Evolutionary conservation across 2,113 vertebrate genomes (phyloP), one percentile per base, ranked within the genome.

Genomic region (Zosterops hypoxanthus): DNA sequence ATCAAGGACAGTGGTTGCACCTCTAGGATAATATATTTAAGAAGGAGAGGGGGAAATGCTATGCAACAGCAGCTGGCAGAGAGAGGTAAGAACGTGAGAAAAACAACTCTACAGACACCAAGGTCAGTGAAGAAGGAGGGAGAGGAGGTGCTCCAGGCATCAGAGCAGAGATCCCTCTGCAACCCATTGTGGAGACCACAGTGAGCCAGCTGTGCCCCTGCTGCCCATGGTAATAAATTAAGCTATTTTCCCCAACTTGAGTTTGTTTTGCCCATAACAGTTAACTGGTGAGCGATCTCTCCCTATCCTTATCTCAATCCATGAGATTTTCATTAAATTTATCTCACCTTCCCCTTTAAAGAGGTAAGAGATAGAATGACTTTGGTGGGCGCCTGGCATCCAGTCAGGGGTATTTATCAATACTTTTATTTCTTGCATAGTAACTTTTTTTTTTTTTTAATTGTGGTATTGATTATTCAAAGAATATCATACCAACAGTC

Each of bases 181-280:
- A 73, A 9, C 3, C 44, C 0, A 0, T 42, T 39, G 59, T 47
- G 46, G 14, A 55, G 46, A 26, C 53, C 24, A 9, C 7, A n/a
- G 82, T 41, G 34, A 36, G 12, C 18, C 41, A 80, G 46, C 47
- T 68, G 53, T 60, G 18, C 2, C 34, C 12, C 34, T 80, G 26
- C 53, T 53, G 18, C 26, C 18, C 68, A 14, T 36, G 26, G 41
- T 44, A 42, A 56, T 42, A 22, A 68, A 80, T 73, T 28, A 17
- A 36, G 16, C 7, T 55, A 12, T 49, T 86, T 68, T 61, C 13
- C 31, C 23, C 11, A 56, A 12, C 15, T 25, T 0, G 0, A 55
- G 19, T 68, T 41, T 19, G 5, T 49, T 73, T 61, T 34, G 28
- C 29, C 41, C 9, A 31, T 11, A 34, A 19, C 4, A 69, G 14